Evolutionary conservation across 2,888 invertebrate species (phyloP).

Genomic region (Drosophila pegasa): DNA sequence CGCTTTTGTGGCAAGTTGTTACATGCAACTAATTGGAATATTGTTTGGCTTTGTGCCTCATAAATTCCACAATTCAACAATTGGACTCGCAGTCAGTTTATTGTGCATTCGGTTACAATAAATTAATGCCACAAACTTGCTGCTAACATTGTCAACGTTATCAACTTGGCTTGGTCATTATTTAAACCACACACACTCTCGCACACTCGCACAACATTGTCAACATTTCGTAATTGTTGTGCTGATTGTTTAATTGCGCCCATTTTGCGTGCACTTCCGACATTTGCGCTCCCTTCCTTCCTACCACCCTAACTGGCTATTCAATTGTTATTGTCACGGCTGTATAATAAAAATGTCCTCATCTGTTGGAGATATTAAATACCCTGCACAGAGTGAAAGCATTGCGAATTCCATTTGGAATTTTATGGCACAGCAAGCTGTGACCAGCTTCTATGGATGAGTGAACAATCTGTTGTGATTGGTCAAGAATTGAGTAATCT

Average conservation of each 20-base stretch:
- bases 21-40: conserved; percentile 51
- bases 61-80: conserved; percentile 51
- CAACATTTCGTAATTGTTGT: conserved; percentile 72
- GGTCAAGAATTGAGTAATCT: not conserved
- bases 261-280: conserved; percentile 75
- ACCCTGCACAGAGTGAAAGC: conserved; percentile 15
- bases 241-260: conserved; percentile 80
- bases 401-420: not conserved
- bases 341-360: conserved; percentile 8
- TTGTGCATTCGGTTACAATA: conserved; percentile 68
- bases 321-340: conserved; percentile 24
- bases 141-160: conserved; percentile 74
- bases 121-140: conserved; percentile 75
- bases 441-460: not conserved
- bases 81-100: conserved; percentile 62
- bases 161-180: conserved; percentile 62
- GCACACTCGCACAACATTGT: conserved; percentile 30
- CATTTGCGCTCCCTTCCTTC: conserved; percentile 31
- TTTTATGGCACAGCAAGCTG: not conserved
- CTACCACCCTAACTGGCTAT: conserved; percentile 10
- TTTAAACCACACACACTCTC: conserved; percentile 39
- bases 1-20: conserved; percentile 16
- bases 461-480: not conserved
- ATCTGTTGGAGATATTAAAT: not conserved
- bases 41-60: conserved; percentile 47